phyloP scores from a whole-genome alignment of 2,797 vertebrate species.

The Pseudotriccus pelzelni region DNA sequence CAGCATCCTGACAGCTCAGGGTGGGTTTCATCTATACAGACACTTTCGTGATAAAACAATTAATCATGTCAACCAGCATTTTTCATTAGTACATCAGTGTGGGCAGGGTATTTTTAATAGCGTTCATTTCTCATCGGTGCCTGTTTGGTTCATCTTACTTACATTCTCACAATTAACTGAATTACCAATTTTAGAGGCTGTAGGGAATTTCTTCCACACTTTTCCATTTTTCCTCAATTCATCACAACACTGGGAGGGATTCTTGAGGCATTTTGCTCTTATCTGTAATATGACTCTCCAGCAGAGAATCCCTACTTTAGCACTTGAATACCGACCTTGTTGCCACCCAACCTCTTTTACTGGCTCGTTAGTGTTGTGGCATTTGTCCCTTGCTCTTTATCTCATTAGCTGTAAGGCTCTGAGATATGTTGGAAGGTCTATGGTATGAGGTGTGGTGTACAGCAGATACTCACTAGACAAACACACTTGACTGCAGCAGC shows the following conservation, averaged over 20 bases:
- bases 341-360: background rate
- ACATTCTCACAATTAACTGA: background rate
- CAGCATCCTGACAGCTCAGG: background rate
- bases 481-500: background rate
- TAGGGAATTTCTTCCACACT: conserved; percentile 8
- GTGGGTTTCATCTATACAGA: conserved; percentile 21
- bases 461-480: background rate
- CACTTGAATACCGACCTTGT: background rate
- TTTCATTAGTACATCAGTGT: conserved; percentile 35
- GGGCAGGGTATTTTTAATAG: conserved; percentile 46
- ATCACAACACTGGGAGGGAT: background rate
- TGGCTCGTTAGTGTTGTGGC: background rate
- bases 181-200: background rate
- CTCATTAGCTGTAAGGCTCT: background rate
- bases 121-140: conserved; percentile 34
- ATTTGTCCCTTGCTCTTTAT: background rate
- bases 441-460: background rate
- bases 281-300: background rate
- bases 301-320: background rate
- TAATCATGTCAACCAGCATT: conserved; percentile 26
- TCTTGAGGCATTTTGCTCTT: background rate
- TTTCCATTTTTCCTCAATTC: background rate
- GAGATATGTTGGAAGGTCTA: rapidly evolving
- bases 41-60: conserved; percentile 16
- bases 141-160: conserved; percentile 23